Conservation (phyloP, 2,113 vertebrate genomes). For the Castor canadensis region DNA sequence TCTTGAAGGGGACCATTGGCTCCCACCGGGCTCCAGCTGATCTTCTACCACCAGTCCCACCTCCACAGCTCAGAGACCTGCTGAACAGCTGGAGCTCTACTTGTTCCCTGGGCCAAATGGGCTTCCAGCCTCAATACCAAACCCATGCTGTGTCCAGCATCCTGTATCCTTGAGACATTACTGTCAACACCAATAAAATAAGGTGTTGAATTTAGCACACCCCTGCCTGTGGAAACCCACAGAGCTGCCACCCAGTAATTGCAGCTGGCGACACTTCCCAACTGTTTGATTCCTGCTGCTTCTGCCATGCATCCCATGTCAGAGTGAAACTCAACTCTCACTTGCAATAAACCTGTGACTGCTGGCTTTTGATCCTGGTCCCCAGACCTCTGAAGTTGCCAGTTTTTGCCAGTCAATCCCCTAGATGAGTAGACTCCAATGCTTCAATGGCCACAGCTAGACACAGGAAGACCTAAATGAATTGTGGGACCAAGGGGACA, state of each 20-base stretch:
- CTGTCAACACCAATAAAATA: neutral
- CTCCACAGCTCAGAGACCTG: neutral
- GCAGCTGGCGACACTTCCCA: neutral
- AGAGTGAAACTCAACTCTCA: conserved; percentile 6
- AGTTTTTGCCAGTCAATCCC: neutral
- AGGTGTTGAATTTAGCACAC: conserved; percentile 39
- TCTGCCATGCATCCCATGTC: neutral
- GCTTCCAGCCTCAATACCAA: neutral
- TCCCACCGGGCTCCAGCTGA: neutral
- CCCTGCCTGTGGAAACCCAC: neutral
- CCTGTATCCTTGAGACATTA: neutral
- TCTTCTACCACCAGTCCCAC: neutral
- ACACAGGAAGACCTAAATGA: neutral
- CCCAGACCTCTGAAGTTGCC: neutral
- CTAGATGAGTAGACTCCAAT: neutral
- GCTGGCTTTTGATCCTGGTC: conserved; percentile 29
- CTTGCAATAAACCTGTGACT: neutral
- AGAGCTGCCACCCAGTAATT: conserved; percentile 13
- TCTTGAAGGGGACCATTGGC: neutral
- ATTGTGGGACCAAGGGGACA: neutral
- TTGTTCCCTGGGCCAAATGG: neutral
- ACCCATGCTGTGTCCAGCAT: neutral
- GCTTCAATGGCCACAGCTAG: neutral
- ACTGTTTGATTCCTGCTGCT: neutral
- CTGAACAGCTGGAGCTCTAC: neutral